Base-by-base conservation (phyloP, 2,797 vertebrate genomes). In the Garrulus glandarius region DNA sequence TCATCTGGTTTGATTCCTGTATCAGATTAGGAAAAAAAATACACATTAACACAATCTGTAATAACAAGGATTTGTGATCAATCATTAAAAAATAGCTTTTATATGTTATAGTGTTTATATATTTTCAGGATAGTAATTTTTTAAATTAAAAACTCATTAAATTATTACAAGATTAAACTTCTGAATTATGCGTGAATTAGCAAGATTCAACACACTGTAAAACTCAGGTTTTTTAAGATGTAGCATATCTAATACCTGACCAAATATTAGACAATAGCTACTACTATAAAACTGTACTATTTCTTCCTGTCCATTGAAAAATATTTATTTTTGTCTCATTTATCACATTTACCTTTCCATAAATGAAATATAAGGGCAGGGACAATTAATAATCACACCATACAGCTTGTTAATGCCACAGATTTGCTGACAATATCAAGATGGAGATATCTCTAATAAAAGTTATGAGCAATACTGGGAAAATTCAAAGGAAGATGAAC, bases 1-100 rank as follows among this genome's bases (percentile, higher is more conserved):
- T 99, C 98, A 89, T 98, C 98, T 4, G 98, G 96, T 95, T 98
- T 98, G 67, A 99, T 39, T 91, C 78, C 97, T 95, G 92, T 76
- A 93, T 69, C 98, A 98, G 74, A 80, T 78, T 46, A 88, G 87
- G 79, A 95, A 91, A 90, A 93, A 92, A 87, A 84, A 85, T 67
- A 87, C 63, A 94, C 2, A 37, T 84, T 79, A 94, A 82, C n/a
- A 82, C 6, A 70, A 53, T 22, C 20, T 34, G 55, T 16, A 87
- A 18, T 24, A 78, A 71, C 19, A 76, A 55, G 30, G 15, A 70
- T 34, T 84, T 57, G 12, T 24, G 11, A 74, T 29, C 29, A 64
- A 50, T 43, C 15, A 65, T 39, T 26, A 46, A 67, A 77, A 43
- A 20, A 21, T 11, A 29, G 10, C 10, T 43, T 68, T 81, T 29